Conservation (phyloP, 2,113 vertebrate species). For the Heteronetta atricapilla region DNA sequence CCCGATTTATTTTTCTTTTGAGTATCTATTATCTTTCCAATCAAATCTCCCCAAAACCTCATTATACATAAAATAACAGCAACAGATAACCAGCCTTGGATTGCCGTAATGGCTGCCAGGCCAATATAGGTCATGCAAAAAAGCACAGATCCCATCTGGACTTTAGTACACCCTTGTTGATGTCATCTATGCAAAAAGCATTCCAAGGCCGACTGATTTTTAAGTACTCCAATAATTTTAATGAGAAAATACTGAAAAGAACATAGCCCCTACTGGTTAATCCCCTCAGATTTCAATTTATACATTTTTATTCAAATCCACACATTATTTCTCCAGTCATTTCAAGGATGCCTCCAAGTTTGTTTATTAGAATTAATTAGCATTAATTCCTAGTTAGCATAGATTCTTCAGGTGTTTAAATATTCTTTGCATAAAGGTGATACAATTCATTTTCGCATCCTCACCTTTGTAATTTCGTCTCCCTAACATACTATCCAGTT, state of each 20-base stretch:
- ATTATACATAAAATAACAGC: background rate
- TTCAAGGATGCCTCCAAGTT: background rate
- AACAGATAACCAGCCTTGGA: background rate
- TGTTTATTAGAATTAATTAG: background rate
- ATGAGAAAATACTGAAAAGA: background rate
- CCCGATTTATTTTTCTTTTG: background rate
- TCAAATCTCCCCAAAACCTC: background rate
- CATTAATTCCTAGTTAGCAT: background rate
- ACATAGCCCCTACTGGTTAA: background rate
- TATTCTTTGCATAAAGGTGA: fast-evolving
- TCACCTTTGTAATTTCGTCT: background rate
- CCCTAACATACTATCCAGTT: background rate
- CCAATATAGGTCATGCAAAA: background rate
- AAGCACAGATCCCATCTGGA: background rate
- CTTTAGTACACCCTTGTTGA: background rate
- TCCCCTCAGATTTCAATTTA: background rate
- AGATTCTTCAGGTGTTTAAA: background rate
- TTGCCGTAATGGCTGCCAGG: background rate
- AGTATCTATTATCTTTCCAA: background rate
- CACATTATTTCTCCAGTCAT: background rate
- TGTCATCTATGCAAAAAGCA: background rate
- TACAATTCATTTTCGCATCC: background rate
- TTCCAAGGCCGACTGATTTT: background rate
- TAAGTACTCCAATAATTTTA: background rate
- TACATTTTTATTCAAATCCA: background rate